A percentile compares a stretch with the other conserved stretches of the same genome.
phyloP scores from a whole-genome alignment of 2,888 invertebrate species.

The Eristalis arbustorum region DNA sequence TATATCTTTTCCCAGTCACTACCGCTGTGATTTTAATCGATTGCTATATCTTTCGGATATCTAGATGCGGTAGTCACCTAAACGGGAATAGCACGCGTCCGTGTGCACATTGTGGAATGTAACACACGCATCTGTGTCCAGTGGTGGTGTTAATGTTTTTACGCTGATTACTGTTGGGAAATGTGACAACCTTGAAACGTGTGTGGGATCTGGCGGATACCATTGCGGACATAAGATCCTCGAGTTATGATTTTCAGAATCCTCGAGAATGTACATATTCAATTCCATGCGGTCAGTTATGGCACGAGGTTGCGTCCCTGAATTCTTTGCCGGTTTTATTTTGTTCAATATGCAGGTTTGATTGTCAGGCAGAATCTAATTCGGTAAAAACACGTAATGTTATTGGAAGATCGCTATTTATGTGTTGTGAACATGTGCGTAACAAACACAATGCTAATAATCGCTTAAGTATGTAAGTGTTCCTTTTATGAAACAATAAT shows the following conservation, averaged over 20 bases:
- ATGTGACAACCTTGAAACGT: neutral
- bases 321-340: neutral
- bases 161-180: neutral
- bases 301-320: neutral
- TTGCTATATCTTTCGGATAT: neutral
- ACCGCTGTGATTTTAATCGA: slow-evolving; percentile 8
- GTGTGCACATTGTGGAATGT: neutral
- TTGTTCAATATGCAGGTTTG: too few relatives aligned
- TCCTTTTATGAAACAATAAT: too few relatives aligned
- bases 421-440: too few relatives aligned
- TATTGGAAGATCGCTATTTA: too few relatives aligned
- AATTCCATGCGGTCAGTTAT: neutral
- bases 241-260: neutral
- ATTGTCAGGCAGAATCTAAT: too few relatives aligned
- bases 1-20: neutral
- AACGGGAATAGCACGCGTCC: neutral
- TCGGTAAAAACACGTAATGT: too few relatives aligned
- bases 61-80: neutral
- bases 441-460: too few relatives aligned
- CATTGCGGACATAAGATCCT: neutral
- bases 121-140: neutral
- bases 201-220: neutral
- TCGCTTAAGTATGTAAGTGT: too few relatives aligned
- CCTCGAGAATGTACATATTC: neutral
- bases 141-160: neutral